Evolutionary conservation across 2,113 vertebrate species (phyloP).

Genomic region (Psettodes erumei): DNA sequence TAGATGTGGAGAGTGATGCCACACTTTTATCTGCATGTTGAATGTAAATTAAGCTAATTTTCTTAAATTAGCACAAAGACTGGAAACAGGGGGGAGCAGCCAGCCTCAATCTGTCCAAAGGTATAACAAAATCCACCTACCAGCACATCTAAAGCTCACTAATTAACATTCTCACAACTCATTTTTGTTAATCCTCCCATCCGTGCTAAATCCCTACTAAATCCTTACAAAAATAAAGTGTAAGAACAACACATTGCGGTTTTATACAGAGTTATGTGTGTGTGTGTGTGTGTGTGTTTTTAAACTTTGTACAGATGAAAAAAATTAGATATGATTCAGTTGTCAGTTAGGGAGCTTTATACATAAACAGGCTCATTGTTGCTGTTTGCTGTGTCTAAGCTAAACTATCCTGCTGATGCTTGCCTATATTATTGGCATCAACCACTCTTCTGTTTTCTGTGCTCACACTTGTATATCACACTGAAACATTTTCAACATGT

Average conservation of each 20-base stretch:
- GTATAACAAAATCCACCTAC: no score
- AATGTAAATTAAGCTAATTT: background rate
- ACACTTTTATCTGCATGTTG: background rate
- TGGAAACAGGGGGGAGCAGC: background rate
- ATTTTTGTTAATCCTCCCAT: no score
- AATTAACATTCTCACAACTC: background rate
- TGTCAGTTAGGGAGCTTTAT: no score
- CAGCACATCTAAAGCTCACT: background rate
- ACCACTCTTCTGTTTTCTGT: background rate
- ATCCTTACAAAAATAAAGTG: background rate
- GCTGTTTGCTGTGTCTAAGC: no score
- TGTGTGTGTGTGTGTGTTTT: no score
- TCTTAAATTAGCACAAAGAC: background rate
- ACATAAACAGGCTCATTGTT: no score
- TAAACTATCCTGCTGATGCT: background rate
- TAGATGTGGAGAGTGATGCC: background rate
- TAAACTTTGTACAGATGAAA: no score
- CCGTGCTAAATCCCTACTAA: no score
- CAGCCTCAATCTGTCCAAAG: no score
- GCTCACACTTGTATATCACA: background rate
- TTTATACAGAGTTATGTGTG: background rate
- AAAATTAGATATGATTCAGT: no score
- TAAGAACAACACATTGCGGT: background rate
- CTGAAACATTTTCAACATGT: conserved; percentile 2
- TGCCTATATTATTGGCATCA: background rate